Conservation (phyloP, 2,888 invertebrate genomes). For the Scaptomyza cyrtandrae region DNA sequence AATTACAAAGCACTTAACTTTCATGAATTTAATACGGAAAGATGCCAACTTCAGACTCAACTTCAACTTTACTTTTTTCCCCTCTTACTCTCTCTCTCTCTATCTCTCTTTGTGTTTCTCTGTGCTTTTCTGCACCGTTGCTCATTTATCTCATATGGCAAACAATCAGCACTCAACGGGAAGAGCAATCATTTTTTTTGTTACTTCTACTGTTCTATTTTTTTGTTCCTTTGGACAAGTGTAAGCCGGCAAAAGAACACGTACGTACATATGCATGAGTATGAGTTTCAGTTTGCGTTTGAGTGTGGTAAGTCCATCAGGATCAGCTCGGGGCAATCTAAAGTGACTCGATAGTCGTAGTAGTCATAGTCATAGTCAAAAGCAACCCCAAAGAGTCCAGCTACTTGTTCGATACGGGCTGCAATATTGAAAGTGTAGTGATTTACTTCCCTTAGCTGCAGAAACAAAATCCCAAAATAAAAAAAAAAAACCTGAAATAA, state of each 20-base stretch:
- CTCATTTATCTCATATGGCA: slow-evolving; percentile 78
- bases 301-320: slow-evolving; percentile 65
- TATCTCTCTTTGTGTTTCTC: neutral
- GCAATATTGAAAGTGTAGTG: slow-evolving; percentile 67
- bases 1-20: slow-evolving; percentile 85
- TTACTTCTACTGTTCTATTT: slow-evolving; percentile 16
- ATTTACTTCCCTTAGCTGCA: slow-evolving; percentile 73
- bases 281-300: slow-evolving; percentile 22
- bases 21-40: slow-evolving; percentile 83
- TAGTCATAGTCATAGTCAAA: slow-evolving; percentile 27
- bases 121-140: slow-evolving; percentile 15
- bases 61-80: slow-evolving; percentile 5
- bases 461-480: slow-evolving; percentile 50
- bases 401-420: slow-evolving; percentile 51
- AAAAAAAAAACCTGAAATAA: slow-evolving; percentile 38
- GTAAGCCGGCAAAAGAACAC: slow-evolving; percentile 65
- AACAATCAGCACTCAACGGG: slow-evolving; percentile 70
- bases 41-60: slow-evolving; percentile 48
- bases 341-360: slow-evolving; percentile 46
- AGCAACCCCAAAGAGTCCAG: slow-evolving; percentile 50
- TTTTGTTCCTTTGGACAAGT: slow-evolving; percentile 62
- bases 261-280: slow-evolving; percentile 29
- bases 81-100: neutral
- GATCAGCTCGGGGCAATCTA: slow-evolving; percentile 65
- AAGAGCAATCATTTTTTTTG: slow-evolving; percentile 57